Percentiles rank a stretch among this genome's conserved stretches.
Evolutionary conservation across 2,888 invertebrate species (phyloP).

Genomic region (Andrena trimmerana): DNA sequence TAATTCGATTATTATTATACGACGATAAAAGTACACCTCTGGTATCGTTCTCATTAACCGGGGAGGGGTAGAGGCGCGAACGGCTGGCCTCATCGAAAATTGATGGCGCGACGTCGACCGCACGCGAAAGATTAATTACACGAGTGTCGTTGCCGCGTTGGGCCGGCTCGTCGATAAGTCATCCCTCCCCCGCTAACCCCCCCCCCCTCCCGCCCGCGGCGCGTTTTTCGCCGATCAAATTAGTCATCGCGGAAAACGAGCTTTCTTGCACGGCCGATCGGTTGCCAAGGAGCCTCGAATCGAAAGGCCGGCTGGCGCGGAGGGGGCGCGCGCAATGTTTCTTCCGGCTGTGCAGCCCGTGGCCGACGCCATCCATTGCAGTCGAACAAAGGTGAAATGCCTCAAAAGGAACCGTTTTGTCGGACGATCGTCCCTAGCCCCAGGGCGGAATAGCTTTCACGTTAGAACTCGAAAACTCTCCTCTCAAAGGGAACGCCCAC

Average conservation of each 20-base stretch:
- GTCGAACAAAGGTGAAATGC: slow-evolving; percentile 64
- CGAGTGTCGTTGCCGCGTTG: slow-evolving; percentile 35
- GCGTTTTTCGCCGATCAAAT: slow-evolving; percentile 45
- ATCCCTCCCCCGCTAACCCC: background rate
- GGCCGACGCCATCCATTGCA: slow-evolving; percentile 24
- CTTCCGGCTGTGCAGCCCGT: slow-evolving; percentile 4
- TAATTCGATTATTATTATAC: slow-evolving; percentile 66
- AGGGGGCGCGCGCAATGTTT: slow-evolving; percentile 37
- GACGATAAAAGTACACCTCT: slow-evolving; percentile 61
- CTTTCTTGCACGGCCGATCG: slow-evolving; percentile 38
- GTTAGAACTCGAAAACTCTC: slow-evolving; percentile 62
- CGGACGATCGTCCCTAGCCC: slow-evolving; percentile 39
- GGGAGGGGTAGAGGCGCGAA: background rate
- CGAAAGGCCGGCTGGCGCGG: slow-evolving; percentile 5
- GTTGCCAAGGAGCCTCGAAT: slow-evolving; percentile 31
- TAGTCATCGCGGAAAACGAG: slow-evolving; percentile 33
- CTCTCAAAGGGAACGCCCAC: slow-evolving; percentile 47
- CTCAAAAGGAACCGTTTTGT: slow-evolving; percentile 68
- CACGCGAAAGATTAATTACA: slow-evolving; percentile 56
- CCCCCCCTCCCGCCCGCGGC: background rate
- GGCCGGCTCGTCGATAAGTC: slow-evolving; percentile 38
- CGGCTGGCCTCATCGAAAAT: slow-evolving; percentile 38
- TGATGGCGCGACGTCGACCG: slow-evolving; percentile 36
- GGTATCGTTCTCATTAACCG: slow-evolving; percentile 58
- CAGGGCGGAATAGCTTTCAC: slow-evolving; percentile 44